Percentiles rank a stretch among this genome's conserved stretches.
Conservation (phyloP, 2,113 vertebrate species). For the Antigone vipio region DNA sequence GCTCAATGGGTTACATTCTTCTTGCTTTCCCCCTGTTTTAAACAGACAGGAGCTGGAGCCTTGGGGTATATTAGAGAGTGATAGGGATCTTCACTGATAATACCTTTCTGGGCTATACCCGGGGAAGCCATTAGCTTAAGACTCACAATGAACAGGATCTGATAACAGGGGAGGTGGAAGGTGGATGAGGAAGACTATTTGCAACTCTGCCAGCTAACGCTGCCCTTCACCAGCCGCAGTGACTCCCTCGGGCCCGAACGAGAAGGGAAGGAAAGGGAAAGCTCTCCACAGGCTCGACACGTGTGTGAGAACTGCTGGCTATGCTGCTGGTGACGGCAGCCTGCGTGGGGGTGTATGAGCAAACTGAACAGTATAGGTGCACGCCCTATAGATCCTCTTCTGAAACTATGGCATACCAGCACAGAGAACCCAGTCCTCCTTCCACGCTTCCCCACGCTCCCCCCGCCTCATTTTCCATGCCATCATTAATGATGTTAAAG, state of each 20-base stretch:
- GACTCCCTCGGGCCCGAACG: background rate
- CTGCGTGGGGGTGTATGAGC: background rate
- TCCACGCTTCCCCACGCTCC: background rate
- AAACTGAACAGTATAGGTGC: accelerated
- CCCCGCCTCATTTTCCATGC: background rate
- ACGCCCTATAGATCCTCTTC: background rate
- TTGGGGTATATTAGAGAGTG: background rate
- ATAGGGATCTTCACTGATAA: conserved; percentile 31
- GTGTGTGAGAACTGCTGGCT: background rate
- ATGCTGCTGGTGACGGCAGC: background rate
- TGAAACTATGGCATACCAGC: background rate
- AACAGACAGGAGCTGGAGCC: conserved; percentile 25
- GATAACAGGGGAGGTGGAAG: background rate
- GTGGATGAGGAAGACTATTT: background rate
- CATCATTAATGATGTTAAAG: too few relatives aligned
- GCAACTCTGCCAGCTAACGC: background rate
- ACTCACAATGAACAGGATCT: background rate
- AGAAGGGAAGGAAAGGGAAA: background rate
- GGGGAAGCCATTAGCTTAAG: background rate
- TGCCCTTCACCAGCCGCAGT: background rate
- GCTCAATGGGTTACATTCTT: conserved; percentile 46
- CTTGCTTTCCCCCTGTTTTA: background rate
- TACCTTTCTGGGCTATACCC: background rate
- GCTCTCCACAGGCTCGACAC: accelerated
- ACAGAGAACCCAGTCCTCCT: background rate